phyloP scores from a whole-genome alignment of 2,113 vertebrate species.

The Orcinus orca region DNA sequence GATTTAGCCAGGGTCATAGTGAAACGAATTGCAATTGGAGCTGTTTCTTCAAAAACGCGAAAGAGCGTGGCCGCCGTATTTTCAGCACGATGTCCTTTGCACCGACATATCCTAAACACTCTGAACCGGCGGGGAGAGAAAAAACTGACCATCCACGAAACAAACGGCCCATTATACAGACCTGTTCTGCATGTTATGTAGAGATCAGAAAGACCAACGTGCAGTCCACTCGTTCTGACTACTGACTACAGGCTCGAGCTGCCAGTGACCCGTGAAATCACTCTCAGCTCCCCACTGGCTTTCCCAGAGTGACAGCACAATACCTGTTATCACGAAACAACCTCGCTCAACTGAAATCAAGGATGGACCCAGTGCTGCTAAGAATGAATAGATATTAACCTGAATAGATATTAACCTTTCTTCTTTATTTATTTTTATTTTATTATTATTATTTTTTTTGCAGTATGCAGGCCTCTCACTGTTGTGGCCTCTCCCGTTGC shows the following conservation, averaged over 20 bases:
- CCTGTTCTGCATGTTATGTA: not conserved
- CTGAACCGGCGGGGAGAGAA: not conserved
- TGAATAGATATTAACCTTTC: not conserved
- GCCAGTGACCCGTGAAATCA: not conserved
- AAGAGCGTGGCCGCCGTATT: not conserved
- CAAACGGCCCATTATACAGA: not conserved
- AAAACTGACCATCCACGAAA: not conserved
- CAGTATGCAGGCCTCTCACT: fast-evolving
- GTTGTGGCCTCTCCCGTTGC: no score
- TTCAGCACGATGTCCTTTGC: slow-evolving; percentile 15
- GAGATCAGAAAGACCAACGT: not conserved
- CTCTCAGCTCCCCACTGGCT: not conserved
- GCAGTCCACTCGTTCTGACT: not conserved
- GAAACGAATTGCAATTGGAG: slow-evolving; percentile 46
- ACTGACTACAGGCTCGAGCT: not conserved
- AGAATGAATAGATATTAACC: not conserved
- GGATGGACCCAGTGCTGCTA: not conserved
- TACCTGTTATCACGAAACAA: not conserved
- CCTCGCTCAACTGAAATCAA: not conserved
- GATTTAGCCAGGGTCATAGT: slow-evolving; percentile 59
- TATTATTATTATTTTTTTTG: no score
- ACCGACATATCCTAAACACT: not conserved
- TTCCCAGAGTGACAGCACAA: not conserved
- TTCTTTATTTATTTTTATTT: not conserved
- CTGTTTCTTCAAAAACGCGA: slow-evolving; percentile 27